Conservation (phyloP, 2,888 invertebrate genomes). For the Apoda limacodes region DNA sequence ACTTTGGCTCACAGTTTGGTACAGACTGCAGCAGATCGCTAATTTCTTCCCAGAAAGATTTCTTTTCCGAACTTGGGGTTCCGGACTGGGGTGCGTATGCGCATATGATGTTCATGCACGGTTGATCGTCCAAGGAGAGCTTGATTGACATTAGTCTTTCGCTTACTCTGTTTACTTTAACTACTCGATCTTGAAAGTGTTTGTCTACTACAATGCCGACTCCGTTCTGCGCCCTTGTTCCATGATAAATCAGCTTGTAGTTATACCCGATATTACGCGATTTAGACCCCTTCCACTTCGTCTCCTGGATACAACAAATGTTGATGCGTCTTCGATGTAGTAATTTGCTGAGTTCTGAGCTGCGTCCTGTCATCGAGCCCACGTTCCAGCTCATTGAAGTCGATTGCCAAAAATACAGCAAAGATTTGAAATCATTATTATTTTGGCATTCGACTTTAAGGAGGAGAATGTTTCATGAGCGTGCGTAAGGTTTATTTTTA, state of each 20-base stretch:
- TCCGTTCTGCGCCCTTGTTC: conserved; percentile 9
- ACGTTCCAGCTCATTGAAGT: no score
- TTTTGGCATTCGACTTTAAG: no score
- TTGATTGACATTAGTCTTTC: conserved; percentile 13
- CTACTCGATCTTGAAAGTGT: conserved; percentile 6
- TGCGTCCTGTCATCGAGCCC: no score
- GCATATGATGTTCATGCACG: conserved; percentile 10
- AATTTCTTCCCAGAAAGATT: conserved; percentile 12
- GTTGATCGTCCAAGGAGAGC: conserved; percentile 11
- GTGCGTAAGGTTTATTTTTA: no score
- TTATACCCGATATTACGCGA: conserved; percentile 8
- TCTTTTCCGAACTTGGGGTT: conserved; percentile 7
- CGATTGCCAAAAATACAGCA: no score
- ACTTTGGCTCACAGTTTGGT: conserved; percentile 8
- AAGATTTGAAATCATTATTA: no score
- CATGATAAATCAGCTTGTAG: conserved; percentile 11
- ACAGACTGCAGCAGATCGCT: conserved; percentile 7
- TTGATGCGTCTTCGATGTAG: no score
- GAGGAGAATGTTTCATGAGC: no score
- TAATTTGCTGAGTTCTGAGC: conserved; percentile 13
- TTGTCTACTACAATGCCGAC: conserved; percentile 11
- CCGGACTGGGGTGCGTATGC: conserved; percentile 8
- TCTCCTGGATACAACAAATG: no score
- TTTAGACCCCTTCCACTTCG: conserved; percentile 19
- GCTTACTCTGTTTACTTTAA: conserved; percentile 12